Evolutionary conservation across 1,140 invertebrate genomes (phyloP).

Genomic region (Hirudo medicinalis): DNA sequence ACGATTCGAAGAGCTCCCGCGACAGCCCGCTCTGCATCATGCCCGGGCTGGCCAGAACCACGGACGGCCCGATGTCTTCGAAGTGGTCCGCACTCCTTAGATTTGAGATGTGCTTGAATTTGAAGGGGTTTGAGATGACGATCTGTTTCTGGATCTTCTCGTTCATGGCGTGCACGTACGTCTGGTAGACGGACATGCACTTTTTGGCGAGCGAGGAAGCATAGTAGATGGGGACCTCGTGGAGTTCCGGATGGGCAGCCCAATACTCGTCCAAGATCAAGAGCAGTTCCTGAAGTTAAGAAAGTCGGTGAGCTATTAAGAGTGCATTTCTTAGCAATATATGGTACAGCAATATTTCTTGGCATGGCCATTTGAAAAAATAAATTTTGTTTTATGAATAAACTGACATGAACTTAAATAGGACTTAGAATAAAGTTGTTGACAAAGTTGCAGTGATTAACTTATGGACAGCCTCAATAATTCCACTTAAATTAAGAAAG

Average conservation of each 20-base stretch:
- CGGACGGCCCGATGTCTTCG: slow-evolving; percentile 96
- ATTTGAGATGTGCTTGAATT: slow-evolving; percentile 97
- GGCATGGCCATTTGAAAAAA: too few species aligned
- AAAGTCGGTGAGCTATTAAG: background rate
- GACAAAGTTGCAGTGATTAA: too few species aligned
- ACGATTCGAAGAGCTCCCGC: slow-evolving; percentile 90
- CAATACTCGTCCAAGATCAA: slow-evolving; percentile 76
- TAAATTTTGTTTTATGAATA: too few species aligned
- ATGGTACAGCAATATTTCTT: too few species aligned
- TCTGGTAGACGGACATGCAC: slow-evolving; percentile 99
- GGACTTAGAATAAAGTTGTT: too few species aligned
- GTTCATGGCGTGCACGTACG: slow-evolving; percentile 99
- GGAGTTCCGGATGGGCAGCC: slow-evolving; percentile 90
- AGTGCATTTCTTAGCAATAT: slow-evolving; percentile 44
- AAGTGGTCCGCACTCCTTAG: slow-evolving; percentile 98
- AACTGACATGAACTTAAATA: too few species aligned
- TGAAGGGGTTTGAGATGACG: slow-evolving; percentile 95
- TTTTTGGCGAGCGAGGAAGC: slow-evolving; percentile 97
- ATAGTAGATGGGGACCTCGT: slow-evolving; percentile 98
- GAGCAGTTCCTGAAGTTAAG: slow-evolving; percentile 11
- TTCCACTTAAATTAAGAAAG: too few species aligned
- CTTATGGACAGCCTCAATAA: too few species aligned
- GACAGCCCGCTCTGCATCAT: slow-evolving; percentile 99
- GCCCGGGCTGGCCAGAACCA: slow-evolving; percentile 96
- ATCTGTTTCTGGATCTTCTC: slow-evolving; percentile 89